Conservation (phyloP, 2,797 vertebrate species). For the Lemur catta region DNA sequence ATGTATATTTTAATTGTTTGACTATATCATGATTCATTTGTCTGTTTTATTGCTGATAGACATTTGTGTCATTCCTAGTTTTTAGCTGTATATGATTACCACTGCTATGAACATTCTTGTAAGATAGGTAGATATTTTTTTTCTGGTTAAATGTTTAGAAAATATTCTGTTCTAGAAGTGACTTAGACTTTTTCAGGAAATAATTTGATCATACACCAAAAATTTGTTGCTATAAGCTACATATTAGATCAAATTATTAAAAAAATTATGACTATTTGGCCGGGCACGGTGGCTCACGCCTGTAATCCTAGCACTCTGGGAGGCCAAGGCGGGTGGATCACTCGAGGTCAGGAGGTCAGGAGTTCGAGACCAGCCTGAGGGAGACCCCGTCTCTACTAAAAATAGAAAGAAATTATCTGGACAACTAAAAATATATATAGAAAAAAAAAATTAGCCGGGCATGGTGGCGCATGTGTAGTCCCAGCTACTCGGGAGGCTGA, state of each 20-base stretch:
- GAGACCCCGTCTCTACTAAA: too few relatives aligned
- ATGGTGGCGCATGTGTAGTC: too few relatives aligned
- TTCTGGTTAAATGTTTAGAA: neutral
- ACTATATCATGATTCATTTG: neutral
- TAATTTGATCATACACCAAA: neutral
- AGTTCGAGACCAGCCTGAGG: too few relatives aligned
- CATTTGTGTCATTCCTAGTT: neutral
- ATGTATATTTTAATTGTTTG: neutral
- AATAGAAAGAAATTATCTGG: too few relatives aligned
- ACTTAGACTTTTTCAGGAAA: conserved; percentile 21
- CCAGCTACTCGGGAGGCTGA: too few relatives aligned
- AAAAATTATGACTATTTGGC: neutral
- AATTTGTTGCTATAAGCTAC: neutral
- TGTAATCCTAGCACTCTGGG: too few relatives aligned
- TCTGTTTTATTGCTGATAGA: neutral
- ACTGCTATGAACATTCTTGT: neutral
- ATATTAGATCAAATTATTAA: neutral
- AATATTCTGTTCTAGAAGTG: neutral
- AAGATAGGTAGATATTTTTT: neutral
- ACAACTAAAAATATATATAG: too few relatives aligned
- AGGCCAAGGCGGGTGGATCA: too few relatives aligned
- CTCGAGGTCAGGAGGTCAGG: too few relatives aligned
- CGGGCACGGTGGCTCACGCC: too few relatives aligned
- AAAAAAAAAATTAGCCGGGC: too few relatives aligned
- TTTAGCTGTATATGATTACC: neutral